Conservation (phyloP, 2,888 invertebrate species). For the Bedellia somnulentella region DNA sequence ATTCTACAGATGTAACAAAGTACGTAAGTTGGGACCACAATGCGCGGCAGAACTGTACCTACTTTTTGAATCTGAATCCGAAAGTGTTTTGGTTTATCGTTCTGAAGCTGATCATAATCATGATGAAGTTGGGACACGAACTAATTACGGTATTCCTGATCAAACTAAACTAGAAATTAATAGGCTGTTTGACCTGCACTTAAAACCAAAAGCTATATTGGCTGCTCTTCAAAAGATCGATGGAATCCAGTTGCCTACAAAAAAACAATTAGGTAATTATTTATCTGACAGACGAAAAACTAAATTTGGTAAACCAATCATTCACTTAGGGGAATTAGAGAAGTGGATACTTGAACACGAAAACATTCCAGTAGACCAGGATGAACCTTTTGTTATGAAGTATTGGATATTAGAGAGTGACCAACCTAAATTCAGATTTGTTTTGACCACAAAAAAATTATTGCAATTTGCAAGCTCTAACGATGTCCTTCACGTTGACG, state of each 20-base stretch:
- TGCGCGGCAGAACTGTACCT: conserved; percentile 10
- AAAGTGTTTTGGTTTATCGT: conserved; percentile 9
- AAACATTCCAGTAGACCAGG: conserved; percentile 9
- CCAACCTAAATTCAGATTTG: conserved; percentile 4
- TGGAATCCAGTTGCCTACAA: conserved; percentile 7
- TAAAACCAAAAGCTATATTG: conserved; percentile 11
- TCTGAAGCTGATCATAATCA: conserved; percentile 8
- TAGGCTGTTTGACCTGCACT: conserved; percentile 9
- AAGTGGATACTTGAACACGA: conserved; percentile 8
- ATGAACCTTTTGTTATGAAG: conserved; percentile 9
- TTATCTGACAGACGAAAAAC: conserved; percentile 5
- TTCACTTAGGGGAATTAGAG: conserved; percentile 10
- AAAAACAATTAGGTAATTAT: conserved; percentile 8
- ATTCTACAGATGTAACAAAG: conserved; percentile 11
- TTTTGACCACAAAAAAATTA: not conserved
- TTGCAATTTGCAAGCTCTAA: not conserved
- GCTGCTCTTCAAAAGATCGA: conserved; percentile 6
- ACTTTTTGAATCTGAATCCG: conserved; percentile 7
- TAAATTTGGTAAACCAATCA: conserved; percentile 7
- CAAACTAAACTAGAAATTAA: conserved; percentile 10
- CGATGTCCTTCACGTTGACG: conserved; percentile 9
- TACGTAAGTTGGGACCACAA: conserved; percentile 9
- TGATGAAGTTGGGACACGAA: conserved; percentile 7
- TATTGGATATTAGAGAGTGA: conserved; percentile 9
- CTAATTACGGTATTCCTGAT: conserved; percentile 9